Evolutionary conservation across 2,888 invertebrate genomes (phyloP), one percentile per base, ranked within the genome.

Genomic region (Trissolcus brochymenae): DNA sequence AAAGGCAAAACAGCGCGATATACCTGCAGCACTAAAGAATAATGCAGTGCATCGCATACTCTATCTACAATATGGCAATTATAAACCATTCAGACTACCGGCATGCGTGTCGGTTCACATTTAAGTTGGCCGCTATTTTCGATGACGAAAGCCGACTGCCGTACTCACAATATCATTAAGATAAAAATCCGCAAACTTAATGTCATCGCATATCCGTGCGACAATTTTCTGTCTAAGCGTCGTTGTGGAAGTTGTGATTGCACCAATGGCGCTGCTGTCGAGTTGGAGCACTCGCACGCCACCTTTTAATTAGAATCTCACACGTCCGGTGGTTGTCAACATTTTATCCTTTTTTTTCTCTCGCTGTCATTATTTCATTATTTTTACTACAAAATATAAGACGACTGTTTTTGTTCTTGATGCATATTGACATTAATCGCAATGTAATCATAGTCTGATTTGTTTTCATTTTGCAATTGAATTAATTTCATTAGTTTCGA

Each of bases 41-140:
- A 79, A 79, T 75, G 77, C 75, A 81, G 79, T 79, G 74, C 82
- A 84, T 85, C 83, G 80, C 81, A 72, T 83, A 82, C 83, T 81
- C 81, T 82, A 82, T 83, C 83, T 84, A 84, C 85, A 83, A 84
- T 85, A 82, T 81, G 76, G 81, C 84, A 84, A 84, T 87, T 86
- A 84, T 84, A 84, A 86, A 85, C 83, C 84, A 87, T 86, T 86
- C 83, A 84, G 62, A 82, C 87, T 83, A 79, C 77, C 54, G 71
- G 79, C 79, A 84, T 85, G 85, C 85, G 85, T 86, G 86, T 81
- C 80, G 81, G 70, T 66, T 76, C 81, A 82, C 82, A 84, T 81
- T 86, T 85, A 85, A 83, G 74, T 73, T 75, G 70, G 81, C 66
- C 70, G 79, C 62, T 76, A 80, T 79, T 79, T 80, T 81, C 80